Base-by-base conservation (phyloP, 2,797 vertebrate species). In the Steatocranus sp. region DNA sequence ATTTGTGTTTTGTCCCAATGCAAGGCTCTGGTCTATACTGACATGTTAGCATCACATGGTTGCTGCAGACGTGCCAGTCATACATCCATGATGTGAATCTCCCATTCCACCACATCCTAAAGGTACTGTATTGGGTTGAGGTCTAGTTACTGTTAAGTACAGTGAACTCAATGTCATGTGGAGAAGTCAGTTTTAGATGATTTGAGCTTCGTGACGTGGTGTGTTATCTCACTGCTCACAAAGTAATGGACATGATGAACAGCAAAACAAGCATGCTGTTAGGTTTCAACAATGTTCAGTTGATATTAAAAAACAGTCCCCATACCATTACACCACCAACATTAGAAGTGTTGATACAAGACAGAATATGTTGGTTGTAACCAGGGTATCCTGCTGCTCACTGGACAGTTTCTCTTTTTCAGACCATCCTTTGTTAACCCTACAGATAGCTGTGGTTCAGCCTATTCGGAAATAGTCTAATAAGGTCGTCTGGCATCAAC, bases 261-360 rank as follows among this genome's bases (percentile, higher is more conserved):
- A 54, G 25, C 14, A 54, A 54, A 54, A 30, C 25, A 54, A 15
- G 3, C 30, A 9, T 0, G 1, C 25, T 53, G 23, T 5, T 53
- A 53, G 0, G 0, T 53, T 25, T 53, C 1, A 53, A 53, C 50
- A 53, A 53, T 25, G 0, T 25, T 53, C 50, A 53, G 4, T 1
- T 53, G 50, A 1, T 23, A 23, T 20, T 23, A 51, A 51, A 51
- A 25, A 53, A 25, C 25, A 53, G 12, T 53, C 4, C 50, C 20
- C 50, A 53, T 6, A 53, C 20, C 20, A 25, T 53, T 25, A 53
- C 50, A 53, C 50, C 50, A 53, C 50, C 51, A 54, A 0, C 23
- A 27, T 54, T 27, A 54, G 23, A 54, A 15, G 23, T 27, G 51
- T 54, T 54, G 23, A 54, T 54, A 3, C 23, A 54, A 54, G 51